phyloP scores from a whole-genome alignment of 2,888 invertebrate genomes.

The Cordylochernes scorpioides region DNA sequence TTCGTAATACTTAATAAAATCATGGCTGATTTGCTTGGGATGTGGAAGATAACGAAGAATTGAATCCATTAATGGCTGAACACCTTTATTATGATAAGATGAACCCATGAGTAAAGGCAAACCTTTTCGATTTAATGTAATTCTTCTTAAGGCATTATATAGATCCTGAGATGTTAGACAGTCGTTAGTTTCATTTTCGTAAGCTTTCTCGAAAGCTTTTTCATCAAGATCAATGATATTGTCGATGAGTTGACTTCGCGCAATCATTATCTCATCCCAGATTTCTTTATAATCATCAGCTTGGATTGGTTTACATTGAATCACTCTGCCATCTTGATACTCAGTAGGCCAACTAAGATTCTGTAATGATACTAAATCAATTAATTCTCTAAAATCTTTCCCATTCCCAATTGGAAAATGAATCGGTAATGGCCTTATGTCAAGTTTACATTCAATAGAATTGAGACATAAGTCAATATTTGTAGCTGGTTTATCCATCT shows the following conservation, averaged over 20 bases:
- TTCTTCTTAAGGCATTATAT: slow-evolving; percentile 35
- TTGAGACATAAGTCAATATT: slow-evolving; percentile 36
- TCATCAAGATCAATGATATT: slow-evolving; percentile 53
- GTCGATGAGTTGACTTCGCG: slow-evolving; percentile 42
- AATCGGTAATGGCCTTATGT: slow-evolving; percentile 35
- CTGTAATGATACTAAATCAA: slow-evolving; percentile 48
- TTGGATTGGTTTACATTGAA: slow-evolving; percentile 4
- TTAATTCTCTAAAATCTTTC: slow-evolving; percentile 29
- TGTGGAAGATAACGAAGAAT: slow-evolving; percentile 53
- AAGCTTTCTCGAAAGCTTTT: slow-evolving; percentile 37
- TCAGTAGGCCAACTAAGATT: slow-evolving; percentile 36
- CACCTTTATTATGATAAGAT: slow-evolving; percentile 72
- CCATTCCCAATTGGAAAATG: slow-evolving; percentile 35
- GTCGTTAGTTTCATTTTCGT: slow-evolving; percentile 39
- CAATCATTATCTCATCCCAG: slow-evolving; percentile 31
- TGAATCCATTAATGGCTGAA: slow-evolving; percentile 65
- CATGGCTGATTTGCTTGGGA: slow-evolving; percentile 36
- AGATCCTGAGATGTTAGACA: slow-evolving; percentile 32
- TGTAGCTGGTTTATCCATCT: slow-evolving; percentile 71
- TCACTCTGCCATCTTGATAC: slow-evolving; percentile 11
- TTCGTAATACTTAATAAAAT: slow-evolving; percentile 28
- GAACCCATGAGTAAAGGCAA: slow-evolving; percentile 70
- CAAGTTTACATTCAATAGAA: slow-evolving; percentile 43
- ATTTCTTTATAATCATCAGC: slow-evolving; percentile 24
- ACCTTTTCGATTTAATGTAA: slow-evolving; percentile 31